A percentile compares a stretch with the other conserved stretches of the same genome.
Evolutionary conservation across 2,888 invertebrate genomes (phyloP).

Genomic region (Dilophus febrilis): DNA sequence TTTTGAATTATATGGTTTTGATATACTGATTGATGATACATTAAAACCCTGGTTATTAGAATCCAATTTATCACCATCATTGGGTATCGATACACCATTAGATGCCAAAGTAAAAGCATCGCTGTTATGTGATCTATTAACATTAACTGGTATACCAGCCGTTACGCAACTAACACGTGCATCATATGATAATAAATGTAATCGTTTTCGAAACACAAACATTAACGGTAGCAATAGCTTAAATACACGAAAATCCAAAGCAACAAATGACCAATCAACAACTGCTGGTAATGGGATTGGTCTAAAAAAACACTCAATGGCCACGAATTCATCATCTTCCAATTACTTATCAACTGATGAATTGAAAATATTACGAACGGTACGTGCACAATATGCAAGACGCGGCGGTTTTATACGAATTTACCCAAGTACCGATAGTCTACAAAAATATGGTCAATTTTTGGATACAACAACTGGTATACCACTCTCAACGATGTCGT

Average conservation of each 20-base stretch:
- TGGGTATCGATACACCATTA: constrained; percentile 82
- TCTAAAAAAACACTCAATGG: constrained; percentile 1
- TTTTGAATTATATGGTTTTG: constrained; percentile 89
- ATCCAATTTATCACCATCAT: constrained; percentile 82
- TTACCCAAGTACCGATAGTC: constrained; percentile 77
- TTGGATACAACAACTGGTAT: constrained; percentile 59
- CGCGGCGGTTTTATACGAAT: constrained; percentile 80
- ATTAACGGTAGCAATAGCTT: constrained; percentile 25
- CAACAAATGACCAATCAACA: constrained; percentile 2
- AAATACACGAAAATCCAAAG: constrained; percentile 9
- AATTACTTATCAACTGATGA: constrained; percentile 53
- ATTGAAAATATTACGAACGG: constrained; percentile 52
- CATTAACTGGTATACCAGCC: constrained; percentile 76
- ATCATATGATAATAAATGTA: constrained; percentile 22
- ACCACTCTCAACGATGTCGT: constrained; percentile 43
- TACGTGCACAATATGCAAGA: constrained; percentile 61
- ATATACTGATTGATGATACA: constrained; percentile 79
- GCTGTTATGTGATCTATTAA: constrained; percentile 75
- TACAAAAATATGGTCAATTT: constrained; percentile 66
- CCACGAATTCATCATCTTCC: too few relatives aligned
- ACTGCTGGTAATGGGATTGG: constrained; percentile 3
- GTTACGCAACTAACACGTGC: constrained; percentile 47
- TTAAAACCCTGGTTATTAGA: constrained; percentile 92
- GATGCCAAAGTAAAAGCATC: constrained; percentile 88
- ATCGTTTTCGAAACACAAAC: constrained; percentile 22